phyloP scores from a whole-genome alignment of 2,888 invertebrate genomes.

The Cerastis rubricosa region DNA sequence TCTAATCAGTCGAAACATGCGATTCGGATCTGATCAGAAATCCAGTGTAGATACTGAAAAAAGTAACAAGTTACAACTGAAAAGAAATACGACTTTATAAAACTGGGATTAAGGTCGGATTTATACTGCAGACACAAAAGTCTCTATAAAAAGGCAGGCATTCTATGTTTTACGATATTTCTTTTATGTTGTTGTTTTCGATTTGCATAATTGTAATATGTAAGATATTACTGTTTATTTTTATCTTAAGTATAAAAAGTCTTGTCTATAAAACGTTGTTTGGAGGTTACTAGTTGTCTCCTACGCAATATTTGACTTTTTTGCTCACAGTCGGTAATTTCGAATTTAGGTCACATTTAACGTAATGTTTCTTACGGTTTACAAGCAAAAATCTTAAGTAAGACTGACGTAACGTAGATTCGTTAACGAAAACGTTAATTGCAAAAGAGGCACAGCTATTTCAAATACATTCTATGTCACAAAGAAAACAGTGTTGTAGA shows the following conservation, averaged over 20 bases:
- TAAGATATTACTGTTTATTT: background rate
- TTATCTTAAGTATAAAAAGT: background rate
- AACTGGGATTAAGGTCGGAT: background rate
- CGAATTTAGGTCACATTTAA: background rate
- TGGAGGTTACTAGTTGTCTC: background rate
- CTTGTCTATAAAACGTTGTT: background rate
- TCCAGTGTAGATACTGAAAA: background rate
- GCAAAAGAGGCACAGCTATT: background rate
- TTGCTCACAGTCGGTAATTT: background rate
- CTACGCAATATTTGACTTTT: background rate
- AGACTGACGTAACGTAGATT: background rate
- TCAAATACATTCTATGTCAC: slow-evolving; percentile 10
- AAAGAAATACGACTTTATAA: background rate
- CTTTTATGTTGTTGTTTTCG: slow-evolving; percentile 6
- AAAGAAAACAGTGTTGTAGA: background rate
- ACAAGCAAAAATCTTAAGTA: background rate
- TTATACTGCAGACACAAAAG: background rate
- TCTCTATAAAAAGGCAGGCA: background rate
- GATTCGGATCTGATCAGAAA: slow-evolving; percentile 27
- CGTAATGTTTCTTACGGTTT: background rate
- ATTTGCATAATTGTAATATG: slow-evolving; percentile 29
- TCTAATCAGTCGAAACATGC: slow-evolving; percentile 17
- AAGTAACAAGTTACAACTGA: background rate
- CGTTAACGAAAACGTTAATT: background rate
- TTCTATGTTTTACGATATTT: slow-evolving; percentile 19